Percentiles rank a stretch among this genome's conserved stretches.
These are phyloP conservation scores for Dolichopus griseipennis DNA, from an alignment of 2,888 invertebrate species.

Conservation along the genomic window DNA sequence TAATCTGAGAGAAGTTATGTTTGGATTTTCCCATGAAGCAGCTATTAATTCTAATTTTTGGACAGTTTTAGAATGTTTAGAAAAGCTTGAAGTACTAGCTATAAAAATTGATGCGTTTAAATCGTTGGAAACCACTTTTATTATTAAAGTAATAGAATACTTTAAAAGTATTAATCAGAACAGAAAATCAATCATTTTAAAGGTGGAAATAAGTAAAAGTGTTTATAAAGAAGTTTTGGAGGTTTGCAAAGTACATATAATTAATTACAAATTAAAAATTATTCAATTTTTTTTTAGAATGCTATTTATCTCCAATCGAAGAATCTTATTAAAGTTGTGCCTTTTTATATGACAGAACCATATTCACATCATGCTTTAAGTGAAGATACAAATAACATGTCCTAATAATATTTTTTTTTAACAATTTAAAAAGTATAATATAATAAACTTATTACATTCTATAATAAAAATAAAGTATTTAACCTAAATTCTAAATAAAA, in stretches of 20 bases:
- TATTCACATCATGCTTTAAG: constrained; percentile 3
- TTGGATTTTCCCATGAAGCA: background rate
- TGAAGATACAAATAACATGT: background rate
- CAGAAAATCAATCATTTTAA: background rate
- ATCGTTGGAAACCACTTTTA: background rate
- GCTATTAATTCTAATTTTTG: background rate
- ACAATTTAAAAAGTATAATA: too few species aligned
- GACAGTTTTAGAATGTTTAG: background rate
- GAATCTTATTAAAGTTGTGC: background rate
- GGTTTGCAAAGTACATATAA: background rate
- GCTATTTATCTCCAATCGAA: background rate
- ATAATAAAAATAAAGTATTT: too few species aligned
- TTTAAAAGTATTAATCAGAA: background rate
- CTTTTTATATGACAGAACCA: background rate
- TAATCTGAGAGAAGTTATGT: background rate
- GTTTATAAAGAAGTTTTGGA: background rate
- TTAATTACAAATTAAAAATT: background rate
- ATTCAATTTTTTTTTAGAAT: background rate
- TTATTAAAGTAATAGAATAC: background rate
- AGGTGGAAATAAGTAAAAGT: background rate
- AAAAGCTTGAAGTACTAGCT: background rate
- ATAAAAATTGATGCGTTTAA: background rate
- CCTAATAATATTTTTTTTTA: too few species aligned
- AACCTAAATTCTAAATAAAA: background rate
- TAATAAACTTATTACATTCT: too few species aligned